These are phyloP conservation scores for Promerops cafer DNA, from an alignment of 2,113 vertebrate species.

Conservation along the genomic window DNA sequence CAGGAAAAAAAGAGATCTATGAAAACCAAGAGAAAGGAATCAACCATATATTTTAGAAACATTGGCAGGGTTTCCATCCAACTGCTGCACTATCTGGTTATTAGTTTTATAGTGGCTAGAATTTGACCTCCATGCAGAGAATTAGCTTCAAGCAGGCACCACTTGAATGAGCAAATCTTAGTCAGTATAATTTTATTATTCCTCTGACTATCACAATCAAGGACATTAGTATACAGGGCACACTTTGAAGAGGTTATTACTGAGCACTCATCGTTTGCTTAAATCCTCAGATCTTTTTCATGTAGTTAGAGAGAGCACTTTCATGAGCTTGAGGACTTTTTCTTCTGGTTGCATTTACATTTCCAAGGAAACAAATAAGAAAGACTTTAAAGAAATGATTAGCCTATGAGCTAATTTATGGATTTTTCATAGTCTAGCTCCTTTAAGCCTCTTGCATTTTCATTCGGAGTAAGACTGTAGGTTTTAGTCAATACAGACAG, in stretches of 20 bases:
- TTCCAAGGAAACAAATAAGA: constrained; percentile 49
- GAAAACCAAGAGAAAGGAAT: neutral
- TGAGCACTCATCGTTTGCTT: neutral
- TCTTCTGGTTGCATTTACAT: constrained; percentile 37
- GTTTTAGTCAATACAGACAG: neutral
- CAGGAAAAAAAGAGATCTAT: neutral
- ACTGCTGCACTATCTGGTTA: neutral
- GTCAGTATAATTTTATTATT: constrained; percentile 26
- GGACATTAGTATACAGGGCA: neutral
- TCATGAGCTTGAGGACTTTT: constrained; percentile 18
- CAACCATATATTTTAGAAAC: neutral
- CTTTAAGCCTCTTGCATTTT: constrained; percentile 16
- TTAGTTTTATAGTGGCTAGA: neutral
- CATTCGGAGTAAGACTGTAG: neutral
- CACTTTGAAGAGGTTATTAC: constrained; percentile 51
- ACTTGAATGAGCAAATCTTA: neutral
- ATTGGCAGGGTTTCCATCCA: neutral
- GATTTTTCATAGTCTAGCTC: constrained; percentile 44
- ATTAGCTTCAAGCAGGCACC: neutral
- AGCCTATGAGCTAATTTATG: constrained; percentile 37
- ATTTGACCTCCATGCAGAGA: neutral
- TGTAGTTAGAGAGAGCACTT: constrained; percentile 8
- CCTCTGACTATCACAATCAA: neutral
- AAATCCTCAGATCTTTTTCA: constrained; percentile 33
- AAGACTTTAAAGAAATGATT: constrained; percentile 43